These are phyloP conservation scores for Eulemur rufifrons DNA, from an alignment of 2,113 vertebrate genomes.

Conservation along the genomic window DNA sequence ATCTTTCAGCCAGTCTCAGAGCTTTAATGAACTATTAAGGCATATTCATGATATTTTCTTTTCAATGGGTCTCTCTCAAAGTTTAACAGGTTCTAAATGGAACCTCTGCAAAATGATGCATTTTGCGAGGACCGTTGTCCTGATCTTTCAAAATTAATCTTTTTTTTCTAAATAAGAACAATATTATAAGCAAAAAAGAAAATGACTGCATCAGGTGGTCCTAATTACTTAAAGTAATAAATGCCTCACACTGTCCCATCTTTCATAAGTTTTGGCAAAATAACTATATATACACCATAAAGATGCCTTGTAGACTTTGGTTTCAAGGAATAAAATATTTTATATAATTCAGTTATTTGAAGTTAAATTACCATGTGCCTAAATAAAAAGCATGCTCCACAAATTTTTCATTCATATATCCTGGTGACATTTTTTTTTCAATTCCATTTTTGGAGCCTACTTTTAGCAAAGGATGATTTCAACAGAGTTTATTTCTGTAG, in stretches of 20 bases:
- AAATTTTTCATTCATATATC: not conserved
- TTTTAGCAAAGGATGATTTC: not conserved
- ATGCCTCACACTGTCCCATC: not conserved
- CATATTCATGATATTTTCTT: conserved; percentile 69
- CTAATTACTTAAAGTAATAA: not conserved
- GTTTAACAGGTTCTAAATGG: conserved; percentile 59
- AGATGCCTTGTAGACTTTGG: not conserved
- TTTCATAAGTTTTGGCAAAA: conserved; percentile 14
- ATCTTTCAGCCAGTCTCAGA: conserved; percentile 31
- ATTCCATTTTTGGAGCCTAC: not conserved
- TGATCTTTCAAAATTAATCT: conserved; percentile 1
- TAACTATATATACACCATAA: not conserved
- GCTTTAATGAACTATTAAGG: conserved; percentile 77
- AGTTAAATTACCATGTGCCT: not conserved
- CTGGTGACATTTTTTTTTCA: not conserved
- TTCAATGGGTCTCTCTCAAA: conserved; percentile 62
- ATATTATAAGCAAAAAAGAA: not conserved
- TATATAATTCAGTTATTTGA: not conserved
- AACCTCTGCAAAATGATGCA: conserved; percentile 26
- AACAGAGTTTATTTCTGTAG: not conserved
- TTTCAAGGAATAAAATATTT: not conserved
- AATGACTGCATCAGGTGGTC: not conserved
- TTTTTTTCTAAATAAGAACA: not conserved
- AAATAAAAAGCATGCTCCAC: not conserved
- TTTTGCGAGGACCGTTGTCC: not conserved